Conservation (phyloP, 1,140 invertebrate species). For the Oncopodura yosiiana region DNA sequence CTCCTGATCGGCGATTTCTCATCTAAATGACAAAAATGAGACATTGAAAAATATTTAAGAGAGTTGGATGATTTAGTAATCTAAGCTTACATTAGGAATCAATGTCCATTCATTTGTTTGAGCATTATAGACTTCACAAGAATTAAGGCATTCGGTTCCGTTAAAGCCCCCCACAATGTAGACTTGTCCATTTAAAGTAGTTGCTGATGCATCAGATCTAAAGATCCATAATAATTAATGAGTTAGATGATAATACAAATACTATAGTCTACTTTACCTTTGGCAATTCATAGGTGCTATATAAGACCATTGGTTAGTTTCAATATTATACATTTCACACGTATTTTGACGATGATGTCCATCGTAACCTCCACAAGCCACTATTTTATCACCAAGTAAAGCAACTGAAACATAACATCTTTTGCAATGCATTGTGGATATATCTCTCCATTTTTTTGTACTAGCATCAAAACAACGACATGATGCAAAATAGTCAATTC, state of each 20-base stretch:
- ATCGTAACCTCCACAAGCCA: constrained; percentile 60
- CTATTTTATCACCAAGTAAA: constrained; percentile 45
- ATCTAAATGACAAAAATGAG: background rate
- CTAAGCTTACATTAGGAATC: constrained; percentile 54
- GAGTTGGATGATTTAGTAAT: constrained; percentile 38
- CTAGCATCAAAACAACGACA: constrained; percentile 55
- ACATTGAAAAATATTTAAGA: background rate
- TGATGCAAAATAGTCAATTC: constrained; percentile 54
- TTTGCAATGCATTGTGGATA: constrained; percentile 54
- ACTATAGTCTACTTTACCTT: no score
- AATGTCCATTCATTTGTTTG: constrained; percentile 73
- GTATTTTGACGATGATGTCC: constrained; percentile 65
- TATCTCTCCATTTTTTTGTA: constrained; percentile 52
- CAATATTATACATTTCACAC: constrained; percentile 63
- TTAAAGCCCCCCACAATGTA: constrained; percentile 75
- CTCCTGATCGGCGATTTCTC: constrained; percentile 40
- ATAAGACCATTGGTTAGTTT: constrained; percentile 72
- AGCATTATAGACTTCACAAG: constrained; percentile 76
- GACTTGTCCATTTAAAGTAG: constrained; percentile 44
- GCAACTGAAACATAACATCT: constrained; percentile 59
- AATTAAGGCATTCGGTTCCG: constrained; percentile 73
- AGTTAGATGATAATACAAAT: no score
- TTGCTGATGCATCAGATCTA: constrained; percentile 69
- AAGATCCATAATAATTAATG: constrained; percentile 57
- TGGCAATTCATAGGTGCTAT: constrained; percentile 54